Evolutionary conservation across 2,888 invertebrate genomes (phyloP), one percentile per base, ranked within the genome.

Genomic region (Subacronicta megacephala): DNA sequence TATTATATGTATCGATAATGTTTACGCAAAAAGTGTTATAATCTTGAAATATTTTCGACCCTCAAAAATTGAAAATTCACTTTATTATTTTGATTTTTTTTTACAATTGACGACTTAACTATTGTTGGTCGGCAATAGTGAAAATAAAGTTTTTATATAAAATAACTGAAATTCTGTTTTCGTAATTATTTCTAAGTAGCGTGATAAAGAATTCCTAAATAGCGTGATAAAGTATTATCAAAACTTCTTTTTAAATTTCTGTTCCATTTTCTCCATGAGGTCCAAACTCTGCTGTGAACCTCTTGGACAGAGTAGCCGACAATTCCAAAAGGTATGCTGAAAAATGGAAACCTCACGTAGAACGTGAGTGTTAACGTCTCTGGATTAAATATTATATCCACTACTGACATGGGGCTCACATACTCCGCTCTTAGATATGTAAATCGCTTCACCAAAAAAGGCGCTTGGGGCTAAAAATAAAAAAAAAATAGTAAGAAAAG

Each of bases 91-190:
- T 85, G 81, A 84, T 87, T 88, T 88, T 88, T 86, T 90, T 92
- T 90, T 92, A 90, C 86, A 88, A 86, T 90, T 90, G 90, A 81
- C 88, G 90, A 83, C 84, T 71, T 84, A 81, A 92, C 89, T 90
- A 83, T 92, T 90, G 92, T 92, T 90, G 79, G 85, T 88, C 90
- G 90, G 83, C 90, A 87, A 86, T 91, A 89, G 86, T 86, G 84
- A 89, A 87, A 91, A 85, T 90, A 89, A 89, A 89, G 75, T 74
- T 89, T 87, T 86, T 75, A 82, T 80, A 84, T 83, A 77, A 69
- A 62, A 53, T 63, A 40, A 54, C 35, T 43, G 37, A 37, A 42
- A 38, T 47, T 31, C 26, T 41, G 53, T 50, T 57, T 67, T 57
- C 15, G 12, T 57, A 31, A 46, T 13, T 40, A 31, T 47, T 58